phyloP scores from a whole-genome alignment of 2,797 vertebrate species.

The Hippocampus kuda region DNA sequence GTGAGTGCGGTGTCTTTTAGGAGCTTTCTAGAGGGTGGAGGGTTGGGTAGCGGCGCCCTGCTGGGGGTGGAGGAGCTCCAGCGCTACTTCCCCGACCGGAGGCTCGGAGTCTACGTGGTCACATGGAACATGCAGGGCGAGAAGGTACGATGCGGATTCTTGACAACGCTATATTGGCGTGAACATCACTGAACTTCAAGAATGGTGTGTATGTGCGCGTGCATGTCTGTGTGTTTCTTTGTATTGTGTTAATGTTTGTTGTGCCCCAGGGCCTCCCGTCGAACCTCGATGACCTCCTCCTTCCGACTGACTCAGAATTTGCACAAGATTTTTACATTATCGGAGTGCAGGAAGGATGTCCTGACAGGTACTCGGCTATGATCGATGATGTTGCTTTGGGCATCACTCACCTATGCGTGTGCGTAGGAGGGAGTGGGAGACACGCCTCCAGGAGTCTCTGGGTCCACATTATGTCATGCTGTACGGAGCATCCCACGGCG shows the following conservation, averaged over 20 bases:
- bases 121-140: constrained; percentile 99
- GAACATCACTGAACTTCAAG: background rate
- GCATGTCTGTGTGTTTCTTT: background rate
- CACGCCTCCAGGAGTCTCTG: constrained; percentile 86
- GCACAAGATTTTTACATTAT: constrained; percentile 92
- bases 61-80: constrained; percentile 89
- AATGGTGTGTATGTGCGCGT: background rate
- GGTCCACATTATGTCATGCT: constrained; percentile 91
- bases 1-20: constrained; percentile 48
- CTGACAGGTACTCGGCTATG: constrained; percentile 76
- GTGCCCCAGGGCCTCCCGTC: constrained; percentile 73
- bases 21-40: constrained; percentile 93
- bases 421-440: constrained; percentile 89
- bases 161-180: background rate
- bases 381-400: background rate
- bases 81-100: constrained; percentile 86
- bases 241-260: background rate
- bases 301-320: constrained; percentile 85
- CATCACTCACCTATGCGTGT: background rate
- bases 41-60: constrained; percentile 83
- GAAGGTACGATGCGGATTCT: constrained; percentile 64
- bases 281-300: constrained; percentile 85
- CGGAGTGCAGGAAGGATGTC: constrained; percentile 93
- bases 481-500: constrained; percentile 81
- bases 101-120: constrained; percentile 76